Conservation (phyloP, 2,888 invertebrate genomes). For the Baronia brevicornis region DNA sequence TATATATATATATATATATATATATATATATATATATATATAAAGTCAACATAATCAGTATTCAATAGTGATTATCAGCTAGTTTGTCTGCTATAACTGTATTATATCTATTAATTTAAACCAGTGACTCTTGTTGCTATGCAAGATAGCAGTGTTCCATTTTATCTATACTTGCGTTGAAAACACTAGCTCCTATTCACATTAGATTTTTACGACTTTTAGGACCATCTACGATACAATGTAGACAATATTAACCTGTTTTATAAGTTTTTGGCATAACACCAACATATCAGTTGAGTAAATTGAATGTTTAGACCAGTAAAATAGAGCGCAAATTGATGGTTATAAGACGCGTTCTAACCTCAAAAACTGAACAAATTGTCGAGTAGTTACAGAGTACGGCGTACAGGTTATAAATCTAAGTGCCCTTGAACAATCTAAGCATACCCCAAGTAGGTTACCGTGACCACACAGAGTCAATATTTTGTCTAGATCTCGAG, state of each 20-base stretch:
- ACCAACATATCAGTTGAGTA: slow-evolving; percentile 32
- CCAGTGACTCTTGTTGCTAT: slow-evolving; percentile 60
- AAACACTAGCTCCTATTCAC: slow-evolving; percentile 5
- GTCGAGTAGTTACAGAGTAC: slow-evolving; percentile 28
- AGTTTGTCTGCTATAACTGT: slow-evolving; percentile 36
- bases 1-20: background rate
- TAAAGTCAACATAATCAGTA: slow-evolving; percentile 24
- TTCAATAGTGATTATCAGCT: slow-evolving; percentile 44
- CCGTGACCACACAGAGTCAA: slow-evolving; percentile 20
- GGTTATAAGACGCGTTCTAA: slow-evolving; percentile 27
- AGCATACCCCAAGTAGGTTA: slow-evolving; percentile 47
- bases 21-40: background rate
- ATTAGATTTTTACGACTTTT: background rate
- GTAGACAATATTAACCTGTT: background rate
- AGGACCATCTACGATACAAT: background rate
- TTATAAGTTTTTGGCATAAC: slow-evolving; percentile 9
- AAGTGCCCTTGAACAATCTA: slow-evolving; percentile 57
- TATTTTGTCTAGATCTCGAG: slow-evolving; percentile 3
- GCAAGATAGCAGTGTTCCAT: slow-evolving; percentile 38
- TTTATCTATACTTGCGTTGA: slow-evolving; percentile 12
- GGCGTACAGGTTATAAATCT: slow-evolving; percentile 60
- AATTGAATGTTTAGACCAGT: slow-evolving; percentile 25
- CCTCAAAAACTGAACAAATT: slow-evolving; percentile 27
- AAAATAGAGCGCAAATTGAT: slow-evolving; percentile 28
- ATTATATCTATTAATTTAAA: slow-evolving; percentile 42